Evolutionary conservation across 2,113 vertebrate genomes (phyloP).

Genomic region (Dolichotis patagonum): DNA sequence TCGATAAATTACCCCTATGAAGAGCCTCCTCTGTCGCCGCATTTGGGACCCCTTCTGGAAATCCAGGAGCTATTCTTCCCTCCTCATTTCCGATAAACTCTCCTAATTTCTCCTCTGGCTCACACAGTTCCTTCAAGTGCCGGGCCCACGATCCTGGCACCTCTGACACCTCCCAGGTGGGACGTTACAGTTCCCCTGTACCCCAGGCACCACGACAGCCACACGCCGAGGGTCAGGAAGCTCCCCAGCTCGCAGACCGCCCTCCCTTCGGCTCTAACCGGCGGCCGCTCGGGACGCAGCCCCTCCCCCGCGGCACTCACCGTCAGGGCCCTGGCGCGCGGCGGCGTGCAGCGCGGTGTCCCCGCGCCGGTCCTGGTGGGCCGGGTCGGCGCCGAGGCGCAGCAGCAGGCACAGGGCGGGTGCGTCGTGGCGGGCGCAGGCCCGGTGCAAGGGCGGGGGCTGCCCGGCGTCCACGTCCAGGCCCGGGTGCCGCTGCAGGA

Average conservation of each 20-base stretch:
- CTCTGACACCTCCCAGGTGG: not conserved
- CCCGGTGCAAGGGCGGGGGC: slow-evolving; percentile 87
- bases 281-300: not conserved
- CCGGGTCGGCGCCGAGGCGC: slow-evolving; percentile 88
- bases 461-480: slow-evolving; percentile 87
- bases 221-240: not conserved
- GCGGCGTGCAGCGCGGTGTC: slow-evolving; percentile 90
- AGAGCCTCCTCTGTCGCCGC: not conserved
- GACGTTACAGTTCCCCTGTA: not conserved
- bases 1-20: not conserved
- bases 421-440: slow-evolving; percentile 87
- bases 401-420: slow-evolving; percentile 87
- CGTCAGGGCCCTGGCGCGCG: slow-evolving; percentile 83
- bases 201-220: not conserved
- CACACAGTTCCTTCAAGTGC: not conserved
- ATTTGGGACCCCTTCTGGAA: not conserved
- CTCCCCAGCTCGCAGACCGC: not conserved
- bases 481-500: slow-evolving; percentile 87
- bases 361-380: slow-evolving; percentile 86
- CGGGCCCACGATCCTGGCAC: not conserved
- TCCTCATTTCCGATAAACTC: not conserved
- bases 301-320: slow-evolving; percentile 76
- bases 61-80: not conserved
- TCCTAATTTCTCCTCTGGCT: not conserved
- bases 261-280: not conserved